These are phyloP conservation scores for Drosophila cognata DNA, from an alignment of 2,888 invertebrate genomes.

Conservation along the genomic window DNA sequence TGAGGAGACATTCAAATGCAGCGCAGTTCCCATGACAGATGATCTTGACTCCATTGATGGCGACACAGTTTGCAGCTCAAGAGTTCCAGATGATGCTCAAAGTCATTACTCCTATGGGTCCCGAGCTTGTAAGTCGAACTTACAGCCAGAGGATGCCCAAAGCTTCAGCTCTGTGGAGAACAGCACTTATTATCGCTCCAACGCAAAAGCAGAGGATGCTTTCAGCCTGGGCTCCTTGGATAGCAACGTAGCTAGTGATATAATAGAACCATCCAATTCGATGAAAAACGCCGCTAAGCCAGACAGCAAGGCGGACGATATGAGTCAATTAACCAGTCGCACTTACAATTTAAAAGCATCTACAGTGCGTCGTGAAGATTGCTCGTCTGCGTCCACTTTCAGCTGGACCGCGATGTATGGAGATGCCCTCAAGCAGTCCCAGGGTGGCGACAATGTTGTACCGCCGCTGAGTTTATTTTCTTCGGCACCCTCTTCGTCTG, in stretches of 20 bases:
- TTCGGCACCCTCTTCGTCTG: slow-evolving; percentile 56
- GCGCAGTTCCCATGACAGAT: neutral
- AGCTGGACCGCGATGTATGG: slow-evolving; percentile 67
- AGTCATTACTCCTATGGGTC: slow-evolving; percentile 34
- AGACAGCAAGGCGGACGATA: slow-evolving; percentile 10
- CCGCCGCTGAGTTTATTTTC: slow-evolving; percentile 77
- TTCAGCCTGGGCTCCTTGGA: slow-evolving; percentile 31
- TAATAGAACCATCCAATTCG: neutral
- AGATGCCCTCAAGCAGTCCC: slow-evolving; percentile 48
- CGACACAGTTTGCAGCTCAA: slow-evolving; percentile 23
- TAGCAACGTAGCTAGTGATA: neutral
- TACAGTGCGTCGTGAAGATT: slow-evolving; percentile 33
- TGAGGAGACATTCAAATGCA: slow-evolving; percentile 11
- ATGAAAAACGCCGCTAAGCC: neutral
- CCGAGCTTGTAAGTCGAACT: neutral
- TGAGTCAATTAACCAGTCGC: slow-evolving; percentile 45
- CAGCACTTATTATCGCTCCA: neutral
- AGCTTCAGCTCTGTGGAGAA: slow-evolving; percentile 28
- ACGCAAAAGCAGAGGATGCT: slow-evolving; percentile 15
- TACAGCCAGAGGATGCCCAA: slow-evolving; percentile 17
- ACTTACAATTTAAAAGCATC: slow-evolving; percentile 47
- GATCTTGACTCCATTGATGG: slow-evolving; percentile 33
- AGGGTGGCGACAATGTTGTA: slow-evolving; percentile 67
- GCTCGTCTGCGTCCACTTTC: slow-evolving; percentile 55
- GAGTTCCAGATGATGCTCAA: slow-evolving; percentile 7